Evolutionary conservation across 2,113 vertebrate genomes (phyloP).

Genomic region (Tiliqua scincoides): DNA sequence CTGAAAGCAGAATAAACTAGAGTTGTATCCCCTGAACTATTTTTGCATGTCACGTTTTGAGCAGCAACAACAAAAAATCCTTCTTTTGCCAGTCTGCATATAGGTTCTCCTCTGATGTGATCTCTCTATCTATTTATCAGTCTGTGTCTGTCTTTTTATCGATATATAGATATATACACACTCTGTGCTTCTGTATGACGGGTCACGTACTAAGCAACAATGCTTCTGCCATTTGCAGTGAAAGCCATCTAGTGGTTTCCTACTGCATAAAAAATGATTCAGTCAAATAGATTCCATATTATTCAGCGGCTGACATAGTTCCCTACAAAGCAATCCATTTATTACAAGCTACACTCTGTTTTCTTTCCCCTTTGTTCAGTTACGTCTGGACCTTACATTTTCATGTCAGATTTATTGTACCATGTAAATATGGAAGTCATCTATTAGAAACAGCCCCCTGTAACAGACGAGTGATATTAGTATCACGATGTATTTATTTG

Average conservation of each 20-base stretch:
- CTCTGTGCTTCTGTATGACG: background rate
- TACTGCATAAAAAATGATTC: slow-evolving; percentile 16
- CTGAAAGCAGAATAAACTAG: background rate
- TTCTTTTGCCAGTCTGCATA: background rate
- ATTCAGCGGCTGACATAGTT: slow-evolving; percentile 13
- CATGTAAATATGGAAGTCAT: slow-evolving; percentile 12
- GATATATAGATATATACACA: background rate
- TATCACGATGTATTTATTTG: background rate
- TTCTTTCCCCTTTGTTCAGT: slow-evolving; percentile 22
- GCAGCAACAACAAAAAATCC: background rate
- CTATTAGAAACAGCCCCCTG: background rate
- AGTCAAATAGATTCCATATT: background rate
- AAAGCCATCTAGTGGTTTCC: slow-evolving; percentile 32
- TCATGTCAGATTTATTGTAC: background rate
- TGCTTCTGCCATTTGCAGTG: slow-evolving; percentile 8
- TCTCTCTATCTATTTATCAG: background rate
- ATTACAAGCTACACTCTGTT: background rate
- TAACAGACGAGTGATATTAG: background rate
- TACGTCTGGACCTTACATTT: background rate
- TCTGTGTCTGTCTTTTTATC: background rate
- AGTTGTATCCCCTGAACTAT: background rate
- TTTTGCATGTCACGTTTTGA: background rate
- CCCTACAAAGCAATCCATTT: background rate
- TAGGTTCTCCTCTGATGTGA: background rate
- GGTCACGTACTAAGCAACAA: slow-evolving; percentile 5